These are phyloP conservation scores for Yponomeuta sedellus DNA, from an alignment of 2,888 invertebrate species.

Conservation along the genomic window DNA sequence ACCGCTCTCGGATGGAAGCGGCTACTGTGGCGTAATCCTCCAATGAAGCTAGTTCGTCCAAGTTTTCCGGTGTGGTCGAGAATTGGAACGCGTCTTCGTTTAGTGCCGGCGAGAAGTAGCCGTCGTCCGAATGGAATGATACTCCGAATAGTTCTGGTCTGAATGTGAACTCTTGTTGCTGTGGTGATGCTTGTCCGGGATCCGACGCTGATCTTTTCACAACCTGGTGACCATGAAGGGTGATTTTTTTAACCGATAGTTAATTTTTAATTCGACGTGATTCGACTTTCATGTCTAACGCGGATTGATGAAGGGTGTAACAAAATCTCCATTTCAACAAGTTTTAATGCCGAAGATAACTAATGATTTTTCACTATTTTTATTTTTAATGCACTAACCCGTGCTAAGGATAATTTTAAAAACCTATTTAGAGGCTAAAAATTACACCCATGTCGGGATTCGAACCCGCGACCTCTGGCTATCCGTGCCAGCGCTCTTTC, in stretches of 20 bases:
- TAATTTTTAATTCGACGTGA: too few species aligned
- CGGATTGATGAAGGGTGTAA: too few species aligned
- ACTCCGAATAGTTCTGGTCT: conserved; percentile 79
- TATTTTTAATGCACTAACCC: too few species aligned
- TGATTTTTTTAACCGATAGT: not conserved
- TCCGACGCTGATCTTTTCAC: conserved; percentile 86
- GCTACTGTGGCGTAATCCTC: conserved; percentile 79
- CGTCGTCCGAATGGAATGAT: conserved; percentile 79
- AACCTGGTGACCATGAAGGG: conserved; percentile 43
- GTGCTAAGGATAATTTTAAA: too few species aligned
- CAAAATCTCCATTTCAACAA: too few species aligned
- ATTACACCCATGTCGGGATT: too few species aligned
- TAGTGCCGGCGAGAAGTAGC: conserved; percentile 79
- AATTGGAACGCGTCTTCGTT: conserved; percentile 87
- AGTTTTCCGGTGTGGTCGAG: conserved; percentile 77
- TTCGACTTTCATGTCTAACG: too few species aligned
- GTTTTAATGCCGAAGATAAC: too few species aligned
- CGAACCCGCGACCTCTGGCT: too few species aligned
- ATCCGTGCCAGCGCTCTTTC: too few species aligned
- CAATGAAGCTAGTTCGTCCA: conserved; percentile 78
- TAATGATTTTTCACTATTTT: too few species aligned
- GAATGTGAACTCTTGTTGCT: conserved; percentile 76
- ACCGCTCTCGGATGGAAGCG: conserved; percentile 74
- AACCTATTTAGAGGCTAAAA: too few species aligned
- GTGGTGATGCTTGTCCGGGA: conserved; percentile 79